These are phyloP conservation scores for Anoplius nigerrimus DNA, from an alignment of 2,888 invertebrate species.

Conservation along the genomic window DNA sequence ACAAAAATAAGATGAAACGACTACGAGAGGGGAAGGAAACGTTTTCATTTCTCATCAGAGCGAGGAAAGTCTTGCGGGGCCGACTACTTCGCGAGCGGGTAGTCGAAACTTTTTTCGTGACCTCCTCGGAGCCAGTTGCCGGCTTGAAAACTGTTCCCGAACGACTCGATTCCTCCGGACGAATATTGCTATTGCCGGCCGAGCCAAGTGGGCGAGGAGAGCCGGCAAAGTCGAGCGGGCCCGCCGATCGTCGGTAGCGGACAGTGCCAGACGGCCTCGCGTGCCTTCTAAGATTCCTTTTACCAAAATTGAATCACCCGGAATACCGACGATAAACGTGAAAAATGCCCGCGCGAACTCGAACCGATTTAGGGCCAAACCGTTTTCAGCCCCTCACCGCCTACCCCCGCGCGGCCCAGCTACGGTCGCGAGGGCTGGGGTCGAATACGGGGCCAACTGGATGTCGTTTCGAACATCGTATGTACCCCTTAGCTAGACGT, in stretches of 20 bases:
- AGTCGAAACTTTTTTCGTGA: conserved; percentile 24
- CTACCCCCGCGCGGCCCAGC: not conserved
- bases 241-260: not conserved
- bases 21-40: conserved; percentile 10
- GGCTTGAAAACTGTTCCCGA: conserved; percentile 10
- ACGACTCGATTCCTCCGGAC: conserved; percentile 26
- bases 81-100: conserved; percentile 6
- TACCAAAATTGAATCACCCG: conserved; percentile 19
- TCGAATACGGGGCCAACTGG: no score
- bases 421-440: no score
- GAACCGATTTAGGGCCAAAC: conserved; percentile 2
- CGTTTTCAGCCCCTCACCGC: no score
- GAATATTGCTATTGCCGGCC: conserved; percentile 21
- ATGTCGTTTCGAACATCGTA: no score
- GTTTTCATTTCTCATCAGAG: conserved; percentile 30
- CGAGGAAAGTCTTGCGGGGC: not conserved
- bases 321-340: conserved; percentile 13
- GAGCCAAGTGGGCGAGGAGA: conserved; percentile 12
- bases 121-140: conserved; percentile 14
- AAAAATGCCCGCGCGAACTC: conserved; percentile 15
- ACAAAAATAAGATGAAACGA: no score
- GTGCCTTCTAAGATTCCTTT: conserved; percentile 11
- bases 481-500: no score
- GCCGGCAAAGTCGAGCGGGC: no score
- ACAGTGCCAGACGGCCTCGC: conserved; percentile 2